Evolutionary conservation across 2,797 vertebrate genomes (phyloP).

Genomic region (Gallinago solitaria): DNA sequence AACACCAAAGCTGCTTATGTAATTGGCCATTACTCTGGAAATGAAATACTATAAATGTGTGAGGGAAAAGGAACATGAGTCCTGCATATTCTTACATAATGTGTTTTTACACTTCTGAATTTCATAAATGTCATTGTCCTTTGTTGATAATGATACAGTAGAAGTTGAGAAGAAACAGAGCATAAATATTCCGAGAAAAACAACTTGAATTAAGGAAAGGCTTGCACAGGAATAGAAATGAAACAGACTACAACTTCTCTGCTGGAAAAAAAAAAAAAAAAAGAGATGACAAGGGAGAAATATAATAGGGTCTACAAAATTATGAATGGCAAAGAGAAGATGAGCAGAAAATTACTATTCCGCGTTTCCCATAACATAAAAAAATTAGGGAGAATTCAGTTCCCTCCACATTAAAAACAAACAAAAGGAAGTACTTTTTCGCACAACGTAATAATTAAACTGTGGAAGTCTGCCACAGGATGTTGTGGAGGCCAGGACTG

Average conservation of each 20-base stretch:
- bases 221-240: neutral
- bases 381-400: neutral
- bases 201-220: neutral
- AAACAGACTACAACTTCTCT: neutral
- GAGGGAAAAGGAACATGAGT: neutral
- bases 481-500: neutral
- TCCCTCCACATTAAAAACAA: slow-evolving; percentile 1
- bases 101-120: neutral
- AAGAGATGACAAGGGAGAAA: neutral
- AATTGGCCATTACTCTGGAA: neutral
- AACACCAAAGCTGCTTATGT: neutral
- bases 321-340: slow-evolving; percentile 11
- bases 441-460: neutral
- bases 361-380: neutral
- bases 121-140: neutral
- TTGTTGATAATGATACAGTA: neutral
- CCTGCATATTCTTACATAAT: neutral
- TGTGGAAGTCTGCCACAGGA: slow-evolving; percentile 17
- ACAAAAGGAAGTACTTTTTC: slow-evolving; percentile 30
- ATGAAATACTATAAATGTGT: neutral
- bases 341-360: slow-evolving; percentile 21
- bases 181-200: neutral
- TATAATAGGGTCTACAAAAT: neutral
- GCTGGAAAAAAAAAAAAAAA: too few relatives aligned
- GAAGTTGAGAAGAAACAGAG: neutral